A percentile compares a stretch with the other conserved stretches of the same genome.
phyloP scores from a whole-genome alignment of 53 echinoderm and acorn worm genomes.

The Antedon mediterranea region DNA sequence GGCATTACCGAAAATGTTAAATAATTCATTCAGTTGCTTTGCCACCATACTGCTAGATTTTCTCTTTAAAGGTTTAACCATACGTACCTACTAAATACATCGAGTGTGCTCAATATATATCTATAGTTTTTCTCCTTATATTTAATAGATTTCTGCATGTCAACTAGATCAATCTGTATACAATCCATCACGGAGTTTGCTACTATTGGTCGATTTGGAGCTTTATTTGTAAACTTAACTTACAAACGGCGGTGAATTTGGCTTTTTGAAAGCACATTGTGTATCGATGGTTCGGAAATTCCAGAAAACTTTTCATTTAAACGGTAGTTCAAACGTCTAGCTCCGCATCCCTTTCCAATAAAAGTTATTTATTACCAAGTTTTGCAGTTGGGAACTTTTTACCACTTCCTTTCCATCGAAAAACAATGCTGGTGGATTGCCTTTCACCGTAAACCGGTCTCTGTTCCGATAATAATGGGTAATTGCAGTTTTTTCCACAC shows the following conservation, averaged over 20 bases:
- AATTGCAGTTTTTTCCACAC: slow-evolving; percentile 1
- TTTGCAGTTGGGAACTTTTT: background rate
- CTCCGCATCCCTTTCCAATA: slow-evolving; percentile 1
- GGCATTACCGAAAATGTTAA: slow-evolving; percentile 14
- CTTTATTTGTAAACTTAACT: slow-evolving; percentile 7
- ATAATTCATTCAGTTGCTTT: slow-evolving; percentile 2
- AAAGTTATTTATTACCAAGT: background rate
- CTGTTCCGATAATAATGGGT: slow-evolving; percentile 6
- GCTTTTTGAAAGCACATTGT: slow-evolving; percentile 4
- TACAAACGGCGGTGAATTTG: background rate
- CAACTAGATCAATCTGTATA: slow-evolving; percentile 10
- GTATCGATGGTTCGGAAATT: slow-evolving; percentile 15
- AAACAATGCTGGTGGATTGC: slow-evolving; percentile 8
- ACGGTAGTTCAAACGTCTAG: slow-evolving; percentile 11
- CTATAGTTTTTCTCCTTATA: slow-evolving; percentile 5
- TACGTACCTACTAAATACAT: slow-evolving; percentile 13
- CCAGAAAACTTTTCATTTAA: slow-evolving; percentile 6
- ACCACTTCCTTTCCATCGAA: slow-evolving; percentile 15
- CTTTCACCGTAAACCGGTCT: slow-evolving; percentile 12
- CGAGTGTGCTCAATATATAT: slow-evolving; percentile 11
- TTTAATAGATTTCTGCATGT: slow-evolving; percentile 4
- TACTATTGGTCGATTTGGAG: slow-evolving; percentile 1
- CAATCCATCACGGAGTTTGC: slow-evolving; percentile 11
- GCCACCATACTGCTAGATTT: slow-evolving; percentile 1
- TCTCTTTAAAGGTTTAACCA: slow-evolving; percentile 9